Evolutionary conservation across 53 echinoderm and acorn worm genomes (phyloP), one percentile per base, ranked within the genome.

Genomic region (Antedon mediterranea): DNA sequence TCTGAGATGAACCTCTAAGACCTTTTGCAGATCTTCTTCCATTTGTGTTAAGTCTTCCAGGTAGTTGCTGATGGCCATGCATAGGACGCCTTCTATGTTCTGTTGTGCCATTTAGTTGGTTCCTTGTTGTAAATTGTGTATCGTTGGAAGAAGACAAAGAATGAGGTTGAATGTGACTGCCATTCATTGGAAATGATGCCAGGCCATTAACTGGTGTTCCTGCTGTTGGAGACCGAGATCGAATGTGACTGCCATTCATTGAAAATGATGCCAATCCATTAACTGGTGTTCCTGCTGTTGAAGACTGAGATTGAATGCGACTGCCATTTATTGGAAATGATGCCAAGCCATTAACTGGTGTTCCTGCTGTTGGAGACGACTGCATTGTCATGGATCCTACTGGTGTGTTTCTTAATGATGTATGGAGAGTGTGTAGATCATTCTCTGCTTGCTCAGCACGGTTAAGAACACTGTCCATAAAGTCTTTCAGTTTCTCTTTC

Each of bases 361-460:
- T 18, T 57, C 15, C 3, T 23, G 30, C 2, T 18, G 15, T 57
- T 2, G 2, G 11, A 18, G 57, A 57, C 57, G 32, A 31, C 30
- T 6, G 31, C 31, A 73, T 31, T 30, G 29, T 31, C 34, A 32
- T 31, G 32, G 33, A 76, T 28, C 13, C 31, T 73, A 32, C 31
- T 73, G 74, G 74, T 31, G 31, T 32, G 20, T 11, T 44, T 9
- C 34, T 28, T 6, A 73, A 2, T 0, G 82, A 74, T 26, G 80
- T 91, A 31, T 43, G 42, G 30, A 89, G 71, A 33, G 76, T 82
- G 4, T 84, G 75, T 27, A 82, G 75, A 74, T 88, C 83, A 31
- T 81, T 80, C 77, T 93, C 93, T 4, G 90, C 93, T 43, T 28
- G 78, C 78, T 86, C 89, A 0, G 93, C 88, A 30, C 93, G 83